phyloP scores from a whole-genome alignment of 2,888 invertebrate genomes.

The Mythimna lalbum region DNA sequence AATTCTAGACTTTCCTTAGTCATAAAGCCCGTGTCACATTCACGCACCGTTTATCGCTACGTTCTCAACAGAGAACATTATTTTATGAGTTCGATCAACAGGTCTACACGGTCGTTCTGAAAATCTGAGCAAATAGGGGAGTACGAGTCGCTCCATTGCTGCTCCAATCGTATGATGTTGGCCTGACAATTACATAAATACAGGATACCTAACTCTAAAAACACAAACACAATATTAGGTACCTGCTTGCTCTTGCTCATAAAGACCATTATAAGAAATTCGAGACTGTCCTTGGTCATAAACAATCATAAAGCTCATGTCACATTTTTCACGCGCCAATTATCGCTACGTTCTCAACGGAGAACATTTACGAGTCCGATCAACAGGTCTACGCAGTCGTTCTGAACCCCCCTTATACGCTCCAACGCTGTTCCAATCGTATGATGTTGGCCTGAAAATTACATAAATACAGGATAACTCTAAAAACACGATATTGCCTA shows the following conservation, averaged over 20 bases:
- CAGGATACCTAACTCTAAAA: no score
- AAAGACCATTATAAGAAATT: background rate
- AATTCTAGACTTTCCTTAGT: background rate
- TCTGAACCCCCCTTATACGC: constrained; percentile 22
- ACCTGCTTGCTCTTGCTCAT: no score
- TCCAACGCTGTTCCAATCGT: constrained; percentile 26
- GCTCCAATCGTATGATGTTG: constrained; percentile 25
- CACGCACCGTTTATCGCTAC: constrained; percentile 25
- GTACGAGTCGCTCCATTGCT: constrained; percentile 31
- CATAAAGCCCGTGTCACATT: constrained; percentile 5
- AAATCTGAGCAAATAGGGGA: no score
- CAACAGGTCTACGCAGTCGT: constrained; percentile 51
- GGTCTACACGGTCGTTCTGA: constrained; percentile 36
- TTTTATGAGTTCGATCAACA: constrained; percentile 51
- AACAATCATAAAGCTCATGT: background rate
- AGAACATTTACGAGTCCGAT: constrained; percentile 32
- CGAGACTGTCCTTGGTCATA: background rate
- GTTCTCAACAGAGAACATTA: constrained; percentile 35
- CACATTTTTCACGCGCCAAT: constrained; percentile 24
- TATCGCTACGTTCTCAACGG: constrained; percentile 35
- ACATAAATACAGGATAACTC: no score
- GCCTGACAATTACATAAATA: no score
- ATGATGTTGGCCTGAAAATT: constrained; percentile 13
- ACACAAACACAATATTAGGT: no score
- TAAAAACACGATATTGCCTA: no score